phyloP scores from a whole-genome alignment of 2,113 vertebrate species.

The Scomber colias region DNA sequence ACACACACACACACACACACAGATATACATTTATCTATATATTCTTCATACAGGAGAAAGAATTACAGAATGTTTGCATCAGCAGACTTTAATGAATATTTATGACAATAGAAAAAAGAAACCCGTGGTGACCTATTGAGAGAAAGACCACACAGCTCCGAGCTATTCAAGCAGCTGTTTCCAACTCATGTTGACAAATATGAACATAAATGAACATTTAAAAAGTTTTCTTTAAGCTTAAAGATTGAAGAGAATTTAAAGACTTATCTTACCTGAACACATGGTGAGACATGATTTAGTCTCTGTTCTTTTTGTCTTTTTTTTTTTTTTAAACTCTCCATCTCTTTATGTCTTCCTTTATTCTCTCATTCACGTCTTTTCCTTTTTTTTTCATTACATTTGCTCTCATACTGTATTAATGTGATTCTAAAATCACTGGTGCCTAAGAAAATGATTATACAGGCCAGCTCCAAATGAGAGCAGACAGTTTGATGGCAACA shows the following conservation, averaged over 20 bases:
- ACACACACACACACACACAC: neutral
- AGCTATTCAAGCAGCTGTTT: conserved; percentile 33
- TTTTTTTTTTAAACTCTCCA: too few species aligned
- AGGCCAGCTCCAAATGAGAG: conserved; percentile 37
- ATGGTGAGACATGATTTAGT: neutral
- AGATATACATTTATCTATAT: conserved; percentile 35
- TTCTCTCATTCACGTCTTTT: conserved; percentile 22
- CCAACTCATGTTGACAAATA: conserved; percentile 34
- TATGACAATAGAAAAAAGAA: conserved; percentile 32
- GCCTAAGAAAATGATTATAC: conserved; percentile 41
- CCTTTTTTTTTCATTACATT: conserved; percentile 29
- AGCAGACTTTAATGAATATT: conserved; percentile 63
- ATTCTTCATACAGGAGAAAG: conserved; percentile 9
- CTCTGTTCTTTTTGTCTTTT: neutral
- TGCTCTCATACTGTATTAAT: conserved; percentile 43
- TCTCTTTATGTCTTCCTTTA: neutral
- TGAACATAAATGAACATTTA: conserved; percentile 8
- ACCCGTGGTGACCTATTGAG: conserved; percentile 28
- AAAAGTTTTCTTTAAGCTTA: conserved; percentile 6
- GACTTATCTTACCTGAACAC: neutral
- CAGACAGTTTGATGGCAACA: conserved; percentile 48
- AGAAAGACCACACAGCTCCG: neutral
- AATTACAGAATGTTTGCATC: conserved; percentile 59
- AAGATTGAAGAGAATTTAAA: conserved; percentile 2
- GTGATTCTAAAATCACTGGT: conserved; percentile 41